Base-by-base conservation (phyloP, 2,888 invertebrate species). In the Pollenia angustigena region DNA sequence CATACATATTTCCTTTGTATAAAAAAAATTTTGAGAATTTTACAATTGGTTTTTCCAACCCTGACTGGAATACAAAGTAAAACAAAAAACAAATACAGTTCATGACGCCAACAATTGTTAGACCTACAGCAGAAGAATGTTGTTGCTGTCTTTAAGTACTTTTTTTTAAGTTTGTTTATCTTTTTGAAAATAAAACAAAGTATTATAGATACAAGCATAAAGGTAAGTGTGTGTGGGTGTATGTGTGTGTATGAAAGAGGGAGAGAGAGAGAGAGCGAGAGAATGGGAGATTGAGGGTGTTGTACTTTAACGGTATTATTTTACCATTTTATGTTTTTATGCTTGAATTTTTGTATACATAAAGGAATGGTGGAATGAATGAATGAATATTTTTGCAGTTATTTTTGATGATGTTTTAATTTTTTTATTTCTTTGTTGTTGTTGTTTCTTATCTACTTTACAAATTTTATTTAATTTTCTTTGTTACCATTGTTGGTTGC, bases 291-390 rank as follows among this genome's bases (percentile, higher is more conserved):
- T 58, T 64, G 54, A 82, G 89, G 88, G 88, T 81, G 78, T 79
- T 89, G 89, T 88, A 90, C 88, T 87, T 88, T 79, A 52, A 60
- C 50, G 69, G 58, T 60, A 79, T 60, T 60, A 69, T 69, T 52
- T 23, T 56, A 44, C 8, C 16, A 42, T 66, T 46, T n/a, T 58
- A 6, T 48, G n/a, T 4, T 11, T 32, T 12, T 18, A 14, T 64
- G 16, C 14, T 44, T 3, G 32, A 7, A 9, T 48, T n/a, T 0
- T 32, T 32, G 32, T 32, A 32, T n/a, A n/a, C n/a, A n/a, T 32
- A 32, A 23, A 32, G 4, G 32, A 32, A 32, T 6, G 6, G 6
- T 32, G 32, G 32, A 32, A 32, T 32, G 32, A 32, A 32, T 32
- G 32, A 32, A 32, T 32, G 6, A 23, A 23, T 23, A 23, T 23